These are phyloP conservation scores for Dyspetes luteomarginatus DNA, from an alignment of 2,888 invertebrate genomes.

Conservation along the genomic window DNA sequence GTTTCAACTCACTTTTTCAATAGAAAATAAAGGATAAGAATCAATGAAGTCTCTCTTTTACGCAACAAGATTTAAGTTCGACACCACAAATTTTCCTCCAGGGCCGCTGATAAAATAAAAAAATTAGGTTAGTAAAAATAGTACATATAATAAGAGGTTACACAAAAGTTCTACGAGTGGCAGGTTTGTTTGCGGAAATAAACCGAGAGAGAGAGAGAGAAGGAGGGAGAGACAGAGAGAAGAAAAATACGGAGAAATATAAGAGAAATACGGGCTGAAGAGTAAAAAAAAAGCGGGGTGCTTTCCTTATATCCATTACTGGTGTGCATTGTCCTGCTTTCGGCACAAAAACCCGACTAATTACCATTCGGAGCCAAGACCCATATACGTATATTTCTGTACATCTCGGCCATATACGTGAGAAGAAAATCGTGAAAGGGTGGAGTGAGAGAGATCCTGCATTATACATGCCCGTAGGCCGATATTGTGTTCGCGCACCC, in stretches of 20 bases:
- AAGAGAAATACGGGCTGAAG: slow-evolving; percentile 49
- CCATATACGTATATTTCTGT: not conserved
- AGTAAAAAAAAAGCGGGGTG: slow-evolving; percentile 36
- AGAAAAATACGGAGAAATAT: slow-evolving; percentile 40
- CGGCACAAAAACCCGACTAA: slow-evolving; percentile 57
- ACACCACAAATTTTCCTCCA: not conserved
- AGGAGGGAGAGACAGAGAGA: not conserved
- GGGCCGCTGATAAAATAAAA: not conserved
- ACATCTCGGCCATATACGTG: slow-evolving; percentile 22
- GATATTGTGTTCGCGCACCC: slow-evolving; percentile 49
- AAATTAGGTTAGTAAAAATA: not conserved
- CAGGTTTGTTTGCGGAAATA: slow-evolving; percentile 35
- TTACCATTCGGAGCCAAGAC: slow-evolving; percentile 50
- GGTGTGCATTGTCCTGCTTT: slow-evolving; percentile 50
- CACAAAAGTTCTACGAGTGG: slow-evolving; percentile 13
- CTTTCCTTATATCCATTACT: slow-evolving; percentile 22
- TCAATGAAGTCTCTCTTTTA: not conserved
- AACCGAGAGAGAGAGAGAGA: slow-evolving; percentile 9
- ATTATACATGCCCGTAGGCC: slow-evolving; percentile 49
- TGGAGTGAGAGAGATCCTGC: slow-evolving; percentile 6
- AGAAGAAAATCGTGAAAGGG: slow-evolving; percentile 17
- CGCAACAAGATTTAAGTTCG: not conserved
- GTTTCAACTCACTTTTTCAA: too few species aligned
- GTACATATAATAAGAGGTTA: slow-evolving; percentile 29
- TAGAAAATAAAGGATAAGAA: not conserved